Conservation (phyloP, 2,888 invertebrate species). For the Brassicogethes aeneus region DNA sequence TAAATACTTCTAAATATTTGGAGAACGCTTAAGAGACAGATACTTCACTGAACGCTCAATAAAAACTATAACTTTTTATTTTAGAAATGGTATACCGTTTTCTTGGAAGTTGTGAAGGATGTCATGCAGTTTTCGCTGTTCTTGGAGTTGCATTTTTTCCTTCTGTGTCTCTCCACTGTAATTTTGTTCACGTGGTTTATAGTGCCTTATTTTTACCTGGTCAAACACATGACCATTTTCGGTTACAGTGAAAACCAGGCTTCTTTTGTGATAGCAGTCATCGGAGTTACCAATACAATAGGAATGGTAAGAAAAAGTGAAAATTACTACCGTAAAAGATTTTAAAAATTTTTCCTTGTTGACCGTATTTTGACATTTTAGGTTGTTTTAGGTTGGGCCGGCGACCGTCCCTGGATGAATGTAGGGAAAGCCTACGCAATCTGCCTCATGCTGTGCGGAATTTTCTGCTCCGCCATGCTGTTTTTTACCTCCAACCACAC, state of each 20-base stretch:
- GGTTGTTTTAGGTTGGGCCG: conserved; percentile 79
- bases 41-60: too few relatives aligned
- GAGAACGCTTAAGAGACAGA: too few relatives aligned
- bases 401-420: conserved; percentile 64
- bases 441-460: conserved; percentile 62
- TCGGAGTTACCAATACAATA: conserved; percentile 83
- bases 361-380: conserved; percentile 31
- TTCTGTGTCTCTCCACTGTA: conserved; percentile 78
- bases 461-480: conserved; percentile 52
- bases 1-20: too few relatives aligned
- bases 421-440: conserved; percentile 74
- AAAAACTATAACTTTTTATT: too few relatives aligned
- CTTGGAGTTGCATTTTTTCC: conserved; percentile 65
- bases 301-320: conserved; percentile 78
- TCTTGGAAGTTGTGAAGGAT: conserved; percentile 55
- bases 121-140: conserved; percentile 75
- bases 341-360: conserved; percentile 6
- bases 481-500: conserved; percentile 35
- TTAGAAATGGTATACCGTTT: conserved; percentile 65
- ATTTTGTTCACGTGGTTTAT: conserved; percentile 90
- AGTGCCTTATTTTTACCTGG: conserved; percentile 89
- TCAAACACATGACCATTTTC: conserved; percentile 65
- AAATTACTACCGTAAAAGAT: neutral
- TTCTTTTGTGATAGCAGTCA: conserved; percentile 72
- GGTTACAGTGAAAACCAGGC: conserved; percentile 64